Evolutionary conservation across 2,113 vertebrate genomes (phyloP), one percentile per base, ranked within the genome.

Genomic region (Limanda limanda): DNA sequence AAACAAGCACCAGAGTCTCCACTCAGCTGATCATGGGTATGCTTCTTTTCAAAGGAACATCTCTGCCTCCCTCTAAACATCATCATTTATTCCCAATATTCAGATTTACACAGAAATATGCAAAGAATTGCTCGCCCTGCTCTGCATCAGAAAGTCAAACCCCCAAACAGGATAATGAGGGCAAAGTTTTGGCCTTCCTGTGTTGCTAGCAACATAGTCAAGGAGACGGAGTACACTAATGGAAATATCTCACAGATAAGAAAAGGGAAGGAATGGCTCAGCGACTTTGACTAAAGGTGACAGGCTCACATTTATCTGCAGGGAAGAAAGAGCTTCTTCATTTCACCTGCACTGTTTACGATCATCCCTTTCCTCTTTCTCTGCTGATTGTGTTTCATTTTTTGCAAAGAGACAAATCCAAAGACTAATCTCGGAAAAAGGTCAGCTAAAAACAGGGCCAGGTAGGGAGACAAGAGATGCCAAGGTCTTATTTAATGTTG

Each of bases 281-380:
- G 67, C 21, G 68, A 73, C 80, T 82, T 61, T 72, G 62, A 78
- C 31, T 68, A 63, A 71, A 85, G 56, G 67, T 68, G 86, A 75
- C 78, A 73, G 45, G 14, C 79, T 76, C 27, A 54, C 20, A 76
- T 78, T 75, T 79, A 71, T 77, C 64, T 57, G 35, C 3, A 59
- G 65, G 65, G 69, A 60, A 68, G 40, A 71, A 59, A 71, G 42
- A n/a, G 23, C 35, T 70, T 58, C 24, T 62, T 63, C 55, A 66
- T 20, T 73, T 78, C 80, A 79, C 56, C 66, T 56, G 66, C 51
- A 3, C 14, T 20, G 27, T 77, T 83, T 73, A 61, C 76, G 42
- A 63, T 23, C 20, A 54, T 42, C 75, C 5, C 58, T 70, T 61
- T 70, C 61, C 63, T 74, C 52, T 70, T 77, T 71, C 23, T 79